Base-by-base conservation (phyloP, 2,113 vertebrate genomes). In the Platysternon megacephalum region DNA sequence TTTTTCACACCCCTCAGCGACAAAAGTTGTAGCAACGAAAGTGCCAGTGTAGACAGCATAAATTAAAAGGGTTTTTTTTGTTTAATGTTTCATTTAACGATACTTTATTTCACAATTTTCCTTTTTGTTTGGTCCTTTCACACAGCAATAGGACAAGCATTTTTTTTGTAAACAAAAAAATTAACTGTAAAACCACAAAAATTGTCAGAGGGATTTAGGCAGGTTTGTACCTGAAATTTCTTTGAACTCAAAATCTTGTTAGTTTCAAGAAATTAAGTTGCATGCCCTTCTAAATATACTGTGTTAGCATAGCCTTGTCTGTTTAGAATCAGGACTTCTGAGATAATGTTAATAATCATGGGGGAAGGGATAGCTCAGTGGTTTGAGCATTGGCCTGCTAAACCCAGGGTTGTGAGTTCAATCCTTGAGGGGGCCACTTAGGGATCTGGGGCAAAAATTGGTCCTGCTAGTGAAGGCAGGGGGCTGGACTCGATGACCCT, bases 21-120 rank as follows among this genome's bases (percentile, higher is more conserved):
- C 52, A 21, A 21, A 52, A 21, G 52, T 21, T 21, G 52, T 21
- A 52, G 19, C 52, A 52, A 52, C 7, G 19, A 52, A 21, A 52
- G 52, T 52, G 52, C 52, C 52, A 52, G 19, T 52, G 52, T 52
- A 52, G 52, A 52, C 52, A 52, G 19, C 19, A 52, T 52, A 52
- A 52, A 52, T 26, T 56, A 56, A 10, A 24, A 55, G 56, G 5
- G 35, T 65, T 65, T 65, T 55, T 49, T 3, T 74, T 61, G 28
- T 42, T 24, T 3, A 5, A 1, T 44, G 83, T 74, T 19, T 10
- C 53, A 0, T 53, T 82, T 35, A 28, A 1, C 58, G 5, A 32
- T 19, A 2, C 28, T 10, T 44, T 0, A 1, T 65, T 91, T 55
- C 12, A 1, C 13, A 3, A 2, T 7, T 78, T 53, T 89, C 79